These are phyloP conservation scores for Yasuhikotakia modesta DNA, from an alignment of 2,797 vertebrate genomes.

Conservation along the genomic window DNA sequence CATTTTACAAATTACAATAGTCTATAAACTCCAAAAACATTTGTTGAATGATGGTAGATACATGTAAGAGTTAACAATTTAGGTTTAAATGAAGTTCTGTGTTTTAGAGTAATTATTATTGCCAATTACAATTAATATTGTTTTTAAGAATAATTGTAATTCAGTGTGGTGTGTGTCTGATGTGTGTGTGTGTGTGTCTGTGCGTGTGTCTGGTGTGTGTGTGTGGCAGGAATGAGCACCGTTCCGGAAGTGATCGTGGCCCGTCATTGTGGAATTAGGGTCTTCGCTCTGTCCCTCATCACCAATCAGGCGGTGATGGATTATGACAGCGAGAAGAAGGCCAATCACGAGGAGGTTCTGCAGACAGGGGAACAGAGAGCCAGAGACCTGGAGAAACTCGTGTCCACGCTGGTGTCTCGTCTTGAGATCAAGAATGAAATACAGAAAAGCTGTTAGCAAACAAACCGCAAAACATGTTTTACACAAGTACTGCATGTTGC, in stretches of 20 bases:
- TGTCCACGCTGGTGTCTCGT: slow-evolving; percentile 75
- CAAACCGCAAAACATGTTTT: background rate
- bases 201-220: background rate
- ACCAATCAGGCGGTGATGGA: slow-evolving; percentile 82
- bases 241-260: slow-evolving; percentile 87
- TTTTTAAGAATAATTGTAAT: no score
- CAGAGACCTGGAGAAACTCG: slow-evolving; percentile 77
- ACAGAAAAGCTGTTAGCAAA: background rate
- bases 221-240: slow-evolving; percentile 87
- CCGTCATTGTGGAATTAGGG: slow-evolving; percentile 82
- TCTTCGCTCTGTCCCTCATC: slow-evolving; percentile 88
- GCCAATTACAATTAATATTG: no score
- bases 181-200: no score
- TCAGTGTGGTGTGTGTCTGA: no score
- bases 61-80: no score
- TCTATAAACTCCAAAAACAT: no score
- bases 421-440: slow-evolving; percentile 64
- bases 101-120: no score
- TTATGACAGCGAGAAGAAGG: slow-evolving; percentile 79
- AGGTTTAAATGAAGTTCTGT: no score
- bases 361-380: slow-evolving; percentile 75
- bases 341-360: slow-evolving; percentile 87
- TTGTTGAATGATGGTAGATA: no score
- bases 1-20: no score
- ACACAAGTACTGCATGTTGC: background rate